These are phyloP conservation scores for Drosophila nr. medialis DNA, from an alignment of 2,888 invertebrate species.

Conservation along the genomic window DNA sequence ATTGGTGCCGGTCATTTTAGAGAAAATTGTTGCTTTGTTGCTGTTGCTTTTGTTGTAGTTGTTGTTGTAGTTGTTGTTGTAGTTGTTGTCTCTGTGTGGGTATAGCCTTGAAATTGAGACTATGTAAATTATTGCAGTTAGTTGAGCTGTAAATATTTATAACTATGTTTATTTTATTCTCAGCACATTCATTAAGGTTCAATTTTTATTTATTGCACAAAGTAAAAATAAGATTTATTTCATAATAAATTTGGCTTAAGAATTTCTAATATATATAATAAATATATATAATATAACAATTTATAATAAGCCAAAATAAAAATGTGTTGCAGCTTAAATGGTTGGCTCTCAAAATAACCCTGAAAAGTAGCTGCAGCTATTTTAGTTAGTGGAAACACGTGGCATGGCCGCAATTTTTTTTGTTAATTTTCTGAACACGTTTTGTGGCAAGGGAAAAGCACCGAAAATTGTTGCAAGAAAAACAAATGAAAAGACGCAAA, in stretches of 20 bases:
- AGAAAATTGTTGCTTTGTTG: constrained; percentile 12
- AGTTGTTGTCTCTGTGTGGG: neutral
- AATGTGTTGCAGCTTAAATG: neutral
- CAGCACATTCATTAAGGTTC: no score
- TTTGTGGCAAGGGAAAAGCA: constrained; percentile 27
- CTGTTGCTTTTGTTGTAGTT: neutral
- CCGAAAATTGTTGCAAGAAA: constrained; percentile 15
- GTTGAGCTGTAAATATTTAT: neutral
- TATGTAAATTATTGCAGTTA: neutral
- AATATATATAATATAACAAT: neutral
- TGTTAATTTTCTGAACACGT: constrained; percentile 71
- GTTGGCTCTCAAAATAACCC: constrained; percentile 2
- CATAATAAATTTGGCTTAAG: neutral
- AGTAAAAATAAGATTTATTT: neutral
- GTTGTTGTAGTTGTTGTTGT: neutral
- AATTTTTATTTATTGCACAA: constrained; percentile 1
- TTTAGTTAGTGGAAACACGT: constrained; percentile 5
- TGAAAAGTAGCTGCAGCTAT: constrained; percentile 16
- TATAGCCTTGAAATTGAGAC: neutral
- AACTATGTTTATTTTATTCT: neutral
- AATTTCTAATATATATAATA: no score
- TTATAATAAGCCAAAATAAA: neutral
- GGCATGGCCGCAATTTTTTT: constrained; percentile 16
- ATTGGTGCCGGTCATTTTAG: constrained; percentile 25
- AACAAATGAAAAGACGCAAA: constrained; percentile 46